Evolutionary conservation across 2,113 vertebrate species (phyloP), one percentile per base, ranked within the genome.

Genomic region (Heterochromis multidens): DNA sequence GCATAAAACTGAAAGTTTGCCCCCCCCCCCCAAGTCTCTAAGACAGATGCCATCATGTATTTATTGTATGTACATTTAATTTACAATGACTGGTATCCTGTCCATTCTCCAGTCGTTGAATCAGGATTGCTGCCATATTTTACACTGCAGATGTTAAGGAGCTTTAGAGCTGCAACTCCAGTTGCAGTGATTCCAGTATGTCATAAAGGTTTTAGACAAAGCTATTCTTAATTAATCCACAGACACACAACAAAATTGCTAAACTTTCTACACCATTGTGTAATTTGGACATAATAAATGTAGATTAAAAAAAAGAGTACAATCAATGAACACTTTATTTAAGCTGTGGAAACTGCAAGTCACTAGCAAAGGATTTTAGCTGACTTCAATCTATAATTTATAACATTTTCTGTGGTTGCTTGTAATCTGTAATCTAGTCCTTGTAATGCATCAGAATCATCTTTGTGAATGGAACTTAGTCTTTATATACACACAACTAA

Each of bases 401-500:
- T 52, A 74, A 74, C 0, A 4, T 74, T 74, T 74, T 27, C 14
- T 16, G 3, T 74, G 67, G 46, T 74, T 21, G n/a, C 46, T 74
- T n/a, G 13, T 74, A 54, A 74, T 54, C 46, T 31, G 70, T 54
- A 54, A 54, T 72, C 25, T 72, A 54, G 46, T 72, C 0, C 67
- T 52, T 31, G 43, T 52, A 72, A 54, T 74, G 27, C 27, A 74
- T 14, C 70, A 74, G 27, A 54, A 2, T 54, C 70, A 54, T 46
- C 70, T 74, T 31, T 0, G 46, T 11, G 1, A 74, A 27, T 33
- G 70, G 46, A 74, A n/a, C 17, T 14, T n/a, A 74, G 46, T 54
- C 27, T 74, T 52, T n/a, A 74, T 86, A 88, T 52, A 86, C 78
- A 78, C 74, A 86, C 85, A 85, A 58, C 67, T 35, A 27, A 63